Evolutionary conservation across 2,888 invertebrate species (phyloP).

Genomic region (Miltochrista miniata): DNA sequence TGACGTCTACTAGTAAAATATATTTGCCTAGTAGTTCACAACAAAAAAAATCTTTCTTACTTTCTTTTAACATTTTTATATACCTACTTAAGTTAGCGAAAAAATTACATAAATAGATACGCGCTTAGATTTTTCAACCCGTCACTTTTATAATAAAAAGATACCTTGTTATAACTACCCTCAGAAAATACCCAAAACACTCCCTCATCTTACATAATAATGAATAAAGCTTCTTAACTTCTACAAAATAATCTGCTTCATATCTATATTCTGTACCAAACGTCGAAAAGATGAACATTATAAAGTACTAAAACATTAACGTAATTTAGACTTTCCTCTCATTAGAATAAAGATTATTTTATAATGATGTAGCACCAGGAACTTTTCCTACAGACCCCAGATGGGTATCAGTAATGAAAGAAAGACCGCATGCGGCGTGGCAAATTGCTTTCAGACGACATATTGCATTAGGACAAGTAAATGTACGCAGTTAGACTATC

Average conservation of each 20-base stretch:
- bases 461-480: slow-evolving; percentile 65
- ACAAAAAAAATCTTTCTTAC: too few relatives aligned
- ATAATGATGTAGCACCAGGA: background rate
- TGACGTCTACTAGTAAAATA: too few relatives aligned
- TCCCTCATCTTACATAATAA: too few relatives aligned
- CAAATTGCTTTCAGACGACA: slow-evolving; percentile 81
- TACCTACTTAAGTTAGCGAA: too few relatives aligned
- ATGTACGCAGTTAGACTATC: slow-evolving; percentile 33
- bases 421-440: slow-evolving; percentile 72
- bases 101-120: too few relatives aligned
- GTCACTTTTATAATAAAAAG: too few relatives aligned
- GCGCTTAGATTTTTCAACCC: too few relatives aligned
- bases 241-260: slow-evolving; percentile 45
- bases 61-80: too few relatives aligned
- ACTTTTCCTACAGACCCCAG: slow-evolving; percentile 28
- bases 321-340: background rate
- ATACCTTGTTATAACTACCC: too few relatives aligned
- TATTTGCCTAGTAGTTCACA: too few relatives aligned
- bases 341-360: slow-evolving; percentile 2
- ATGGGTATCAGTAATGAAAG: slow-evolving; percentile 64
- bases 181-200: too few relatives aligned
- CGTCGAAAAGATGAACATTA: slow-evolving; percentile 10
- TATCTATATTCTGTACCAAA: slow-evolving; percentile 48
- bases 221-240: slow-evolving; percentile 23
- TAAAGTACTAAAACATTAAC: slow-evolving; percentile 4